Evolutionary conservation across 2,113 vertebrate species (phyloP).

Genomic region (Leucopternis melanops): DNA sequence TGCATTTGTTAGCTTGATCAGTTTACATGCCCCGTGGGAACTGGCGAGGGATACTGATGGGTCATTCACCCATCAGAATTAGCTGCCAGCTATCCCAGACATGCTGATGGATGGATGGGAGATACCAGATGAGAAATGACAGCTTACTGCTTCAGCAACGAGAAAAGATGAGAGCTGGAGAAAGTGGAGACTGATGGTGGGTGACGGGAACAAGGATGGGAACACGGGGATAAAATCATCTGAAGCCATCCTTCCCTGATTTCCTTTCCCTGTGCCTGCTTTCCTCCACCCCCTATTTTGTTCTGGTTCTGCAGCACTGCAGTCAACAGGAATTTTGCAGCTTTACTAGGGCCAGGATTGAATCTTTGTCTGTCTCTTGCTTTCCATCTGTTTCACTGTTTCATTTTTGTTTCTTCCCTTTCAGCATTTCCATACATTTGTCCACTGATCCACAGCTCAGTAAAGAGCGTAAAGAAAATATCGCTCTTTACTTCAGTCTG

Average conservation of each 20-base stretch:
- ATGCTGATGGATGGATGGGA: background rate
- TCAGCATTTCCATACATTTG: background rate
- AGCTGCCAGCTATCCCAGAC: slow-evolving; percentile 3
- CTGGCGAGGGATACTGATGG: background rate
- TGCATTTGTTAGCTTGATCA: slow-evolving; percentile 9
- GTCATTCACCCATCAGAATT: background rate
- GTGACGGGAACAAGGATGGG: background rate
- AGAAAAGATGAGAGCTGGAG: background rate
- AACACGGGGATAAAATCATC: background rate
- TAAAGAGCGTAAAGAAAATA: background rate
- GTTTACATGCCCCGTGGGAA: background rate
- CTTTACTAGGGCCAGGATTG: background rate
- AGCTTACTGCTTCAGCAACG: background rate
- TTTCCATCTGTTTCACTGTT: background rate
- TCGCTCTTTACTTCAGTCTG: background rate
- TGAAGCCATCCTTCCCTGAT: background rate
- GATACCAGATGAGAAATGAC: background rate
- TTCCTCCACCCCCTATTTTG: background rate
- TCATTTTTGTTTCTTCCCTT: background rate
- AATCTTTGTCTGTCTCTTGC: background rate
- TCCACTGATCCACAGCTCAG: background rate
- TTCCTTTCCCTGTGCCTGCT: background rate
- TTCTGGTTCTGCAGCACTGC: background rate
- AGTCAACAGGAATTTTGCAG: background rate
- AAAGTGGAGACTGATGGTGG: background rate